Evolutionary conservation across 2,113 vertebrate genomes (phyloP).

Genomic region (Pardalotus punctatus): DNA sequence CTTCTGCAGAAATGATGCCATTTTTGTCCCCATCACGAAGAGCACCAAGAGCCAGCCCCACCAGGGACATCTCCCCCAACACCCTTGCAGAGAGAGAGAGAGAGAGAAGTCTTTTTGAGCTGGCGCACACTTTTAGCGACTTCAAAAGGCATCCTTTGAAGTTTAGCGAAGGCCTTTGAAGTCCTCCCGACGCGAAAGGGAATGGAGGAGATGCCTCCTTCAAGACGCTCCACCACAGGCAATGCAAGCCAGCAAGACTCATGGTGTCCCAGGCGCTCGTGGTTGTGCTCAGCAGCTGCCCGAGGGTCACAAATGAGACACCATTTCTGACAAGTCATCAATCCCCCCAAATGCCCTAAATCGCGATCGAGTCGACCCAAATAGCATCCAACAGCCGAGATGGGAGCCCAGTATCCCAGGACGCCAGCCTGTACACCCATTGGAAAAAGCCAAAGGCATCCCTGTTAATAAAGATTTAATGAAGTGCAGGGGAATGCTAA

Average conservation of each 20-base stretch:
- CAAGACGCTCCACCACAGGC: neutral
- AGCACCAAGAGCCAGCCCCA: neutral
- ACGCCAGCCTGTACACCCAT: fast-evolving
- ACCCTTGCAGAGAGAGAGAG: neutral
- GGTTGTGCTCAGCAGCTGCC: neutral
- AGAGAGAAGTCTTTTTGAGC: neutral
- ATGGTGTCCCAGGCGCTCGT: fast-evolving
- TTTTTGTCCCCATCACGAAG: neutral
- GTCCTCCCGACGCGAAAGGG: fast-evolving
- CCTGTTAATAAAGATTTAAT: neutral
- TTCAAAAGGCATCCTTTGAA: slow-evolving; percentile 56
- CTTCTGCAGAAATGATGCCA: neutral
- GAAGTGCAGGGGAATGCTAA: neutral
- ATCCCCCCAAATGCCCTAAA: neutral
- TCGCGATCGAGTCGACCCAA: neutral
- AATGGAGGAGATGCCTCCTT: neutral
- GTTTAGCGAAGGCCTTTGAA: neutral
- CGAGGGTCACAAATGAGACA: fast-evolving
- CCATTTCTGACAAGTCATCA: neutral
- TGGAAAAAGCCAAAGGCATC: neutral
- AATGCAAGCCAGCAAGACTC: neutral
- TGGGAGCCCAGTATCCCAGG: neutral
- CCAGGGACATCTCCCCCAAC: neutral
- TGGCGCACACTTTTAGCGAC: neutral
- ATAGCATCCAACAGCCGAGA: neutral